Conservation (phyloP, 2,888 invertebrate genomes). For the Phengaris arion region DNA sequence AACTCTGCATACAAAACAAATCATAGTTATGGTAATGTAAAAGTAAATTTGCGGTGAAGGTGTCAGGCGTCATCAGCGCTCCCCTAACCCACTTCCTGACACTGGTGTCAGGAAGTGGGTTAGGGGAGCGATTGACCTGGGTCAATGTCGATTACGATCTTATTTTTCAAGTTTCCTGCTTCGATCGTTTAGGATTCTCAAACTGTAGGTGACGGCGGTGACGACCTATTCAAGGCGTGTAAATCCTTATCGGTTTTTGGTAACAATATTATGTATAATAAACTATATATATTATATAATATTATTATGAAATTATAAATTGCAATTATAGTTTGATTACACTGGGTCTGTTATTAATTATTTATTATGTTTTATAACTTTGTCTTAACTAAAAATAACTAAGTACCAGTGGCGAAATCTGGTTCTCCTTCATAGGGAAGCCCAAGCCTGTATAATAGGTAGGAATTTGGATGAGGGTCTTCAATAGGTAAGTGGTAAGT, state of each 20-base stretch:
- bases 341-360: too few species aligned
- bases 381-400: too few species aligned
- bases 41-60: conserved; percentile 27
- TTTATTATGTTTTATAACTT: too few species aligned
- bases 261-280: neutral
- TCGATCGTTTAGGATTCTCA: neutral
- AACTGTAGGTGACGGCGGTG: neutral
- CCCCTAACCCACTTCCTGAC: conserved; percentile 51
- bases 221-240: neutral
- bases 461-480: too few species aligned
- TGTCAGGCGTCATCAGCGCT: conserved; percentile 36
- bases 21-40: neutral
- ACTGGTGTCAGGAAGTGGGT: conserved; percentile 49
- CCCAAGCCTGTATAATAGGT: too few species aligned
- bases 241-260: neutral
- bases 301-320: too few species aligned
- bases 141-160: conserved; percentile 48
- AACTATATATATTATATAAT: too few species aligned
- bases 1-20: neutral
- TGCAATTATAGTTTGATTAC: too few species aligned
- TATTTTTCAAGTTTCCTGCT: conserved; percentile 30
- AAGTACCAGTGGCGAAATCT: too few species aligned
- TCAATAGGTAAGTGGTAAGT: too few species aligned
- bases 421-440: too few species aligned
- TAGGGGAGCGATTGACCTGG: conserved; percentile 47